Percentiles rank a stretch among this genome's conserved stretches.
Conservation (phyloP, 2,797 vertebrate species). For the Channallabes apus region DNA sequence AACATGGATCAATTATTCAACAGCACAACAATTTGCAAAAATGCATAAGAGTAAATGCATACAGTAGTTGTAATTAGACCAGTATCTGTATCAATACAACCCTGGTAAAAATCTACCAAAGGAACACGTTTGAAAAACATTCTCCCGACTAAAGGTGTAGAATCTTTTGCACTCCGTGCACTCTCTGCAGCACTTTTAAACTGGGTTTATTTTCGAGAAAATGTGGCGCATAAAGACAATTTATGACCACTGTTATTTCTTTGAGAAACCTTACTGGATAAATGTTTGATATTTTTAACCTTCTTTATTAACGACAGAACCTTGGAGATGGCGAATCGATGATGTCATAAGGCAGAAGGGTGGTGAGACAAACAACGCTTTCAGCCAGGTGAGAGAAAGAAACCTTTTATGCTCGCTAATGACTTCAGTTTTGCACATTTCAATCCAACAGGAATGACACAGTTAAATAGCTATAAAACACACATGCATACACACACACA, state of each 20-base stretch:
- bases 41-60: background rate
- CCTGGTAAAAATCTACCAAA: background rate
- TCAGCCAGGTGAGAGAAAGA: constrained; percentile 41
- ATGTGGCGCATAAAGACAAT: background rate
- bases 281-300: background rate
- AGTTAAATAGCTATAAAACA: constrained; percentile 16
- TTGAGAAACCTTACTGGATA: background rate
- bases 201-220: background rate
- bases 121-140: background rate
- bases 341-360: background rate
- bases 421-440: constrained; percentile 44
- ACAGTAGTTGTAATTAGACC: too few species aligned
- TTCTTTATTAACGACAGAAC: background rate
- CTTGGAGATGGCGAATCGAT: background rate
- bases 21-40: too few species aligned
- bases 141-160: background rate
- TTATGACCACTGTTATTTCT: constrained; percentile 6
- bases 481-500: background rate
- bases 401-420: constrained; percentile 47
- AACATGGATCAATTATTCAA: background rate
- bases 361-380: constrained; percentile 28
- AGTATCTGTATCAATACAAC: background rate
- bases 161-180: background rate
- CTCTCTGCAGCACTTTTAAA: background rate
- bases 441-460: constrained; percentile 31